These are phyloP conservation scores for Nomada flava DNA, from an alignment of 2,888 invertebrate genomes.

Conservation along the genomic window DNA sequence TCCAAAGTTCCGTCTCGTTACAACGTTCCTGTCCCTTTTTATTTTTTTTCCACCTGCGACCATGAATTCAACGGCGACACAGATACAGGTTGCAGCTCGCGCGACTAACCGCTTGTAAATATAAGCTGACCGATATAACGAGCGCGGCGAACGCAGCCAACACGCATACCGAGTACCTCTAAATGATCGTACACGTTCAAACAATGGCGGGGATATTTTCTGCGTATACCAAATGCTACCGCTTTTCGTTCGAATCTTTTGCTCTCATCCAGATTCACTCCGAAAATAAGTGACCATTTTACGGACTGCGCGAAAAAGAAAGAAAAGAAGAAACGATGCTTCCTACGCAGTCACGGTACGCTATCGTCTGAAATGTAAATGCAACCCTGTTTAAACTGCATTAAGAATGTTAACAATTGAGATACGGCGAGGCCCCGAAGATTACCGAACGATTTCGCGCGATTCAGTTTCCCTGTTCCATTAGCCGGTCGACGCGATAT, in stretches of 20 bases:
- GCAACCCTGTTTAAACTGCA: too few species aligned
- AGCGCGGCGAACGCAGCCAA: slow-evolving; percentile 21
- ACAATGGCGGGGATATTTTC: slow-evolving; percentile 41
- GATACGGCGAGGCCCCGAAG: background rate
- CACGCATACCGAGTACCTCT: background rate
- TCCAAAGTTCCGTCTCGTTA: slow-evolving; percentile 48
- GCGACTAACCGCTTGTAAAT: slow-evolving; percentile 38
- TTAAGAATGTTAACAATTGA: background rate
- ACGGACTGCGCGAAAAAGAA: too few species aligned
- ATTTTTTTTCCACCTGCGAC: background rate
- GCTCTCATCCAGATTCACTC: too few species aligned
- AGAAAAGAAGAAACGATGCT: too few species aligned
- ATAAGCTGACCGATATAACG: slow-evolving; percentile 51
- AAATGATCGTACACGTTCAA: slow-evolving; percentile 26
- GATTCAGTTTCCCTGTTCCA: background rate
- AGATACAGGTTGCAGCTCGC: slow-evolving; percentile 18
- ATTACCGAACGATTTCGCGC: background rate
- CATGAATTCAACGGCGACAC: slow-evolving; percentile 39
- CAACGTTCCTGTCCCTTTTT: slow-evolving; percentile 1
- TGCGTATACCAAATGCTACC: background rate
- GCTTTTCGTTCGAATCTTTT: background rate
- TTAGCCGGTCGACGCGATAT: slow-evolving; percentile 7
- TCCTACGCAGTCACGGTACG: background rate
- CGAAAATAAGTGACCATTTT: too few species aligned
- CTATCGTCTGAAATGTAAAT: background rate